Conservation (phyloP, 2,888 invertebrate genomes). For the Scotopteryx bipunctaria region DNA sequence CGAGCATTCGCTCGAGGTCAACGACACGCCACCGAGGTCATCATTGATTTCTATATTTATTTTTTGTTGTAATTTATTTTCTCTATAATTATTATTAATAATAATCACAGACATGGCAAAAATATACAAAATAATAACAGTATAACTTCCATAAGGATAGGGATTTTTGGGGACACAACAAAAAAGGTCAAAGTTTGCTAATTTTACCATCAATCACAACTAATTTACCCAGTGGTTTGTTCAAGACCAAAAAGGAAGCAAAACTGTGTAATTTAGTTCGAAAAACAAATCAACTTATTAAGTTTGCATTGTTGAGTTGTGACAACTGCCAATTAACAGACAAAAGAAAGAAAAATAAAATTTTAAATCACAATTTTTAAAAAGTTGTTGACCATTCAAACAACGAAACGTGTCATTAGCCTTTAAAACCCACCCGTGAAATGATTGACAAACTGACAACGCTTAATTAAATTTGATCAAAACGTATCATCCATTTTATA, state of each 20-base stretch:
- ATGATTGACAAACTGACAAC: conserved; percentile 53
- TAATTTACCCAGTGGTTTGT: conserved; percentile 22
- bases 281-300: conserved; percentile 29
- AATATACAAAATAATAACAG: not conserved
- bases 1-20: too few species aligned
- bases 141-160: conserved; percentile 1
- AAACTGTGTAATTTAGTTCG: conserved; percentile 34
- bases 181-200: conserved; percentile 26
- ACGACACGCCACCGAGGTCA: too few species aligned
- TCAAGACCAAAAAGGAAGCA: conserved; percentile 28
- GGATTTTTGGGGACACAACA: conserved; percentile 7
- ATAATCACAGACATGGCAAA: too few species aligned
- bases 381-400: conserved; percentile 48
- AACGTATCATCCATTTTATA: conserved; percentile 49
- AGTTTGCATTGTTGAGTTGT: conserved; percentile 29
- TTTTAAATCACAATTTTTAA: conserved; percentile 39
- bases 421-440: conserved; percentile 47
- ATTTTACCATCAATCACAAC: conserved; percentile 31
- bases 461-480: conserved; percentile 60
- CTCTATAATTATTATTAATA: too few species aligned
- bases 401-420: conserved; percentile 53
- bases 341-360: conserved; percentile 36
- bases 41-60: too few species aligned
- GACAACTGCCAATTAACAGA: conserved; percentile 37
- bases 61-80: too few species aligned